Evolutionary conservation across 2,888 invertebrate species (phyloP).

Genomic region (Drepana falcataria): DNA sequence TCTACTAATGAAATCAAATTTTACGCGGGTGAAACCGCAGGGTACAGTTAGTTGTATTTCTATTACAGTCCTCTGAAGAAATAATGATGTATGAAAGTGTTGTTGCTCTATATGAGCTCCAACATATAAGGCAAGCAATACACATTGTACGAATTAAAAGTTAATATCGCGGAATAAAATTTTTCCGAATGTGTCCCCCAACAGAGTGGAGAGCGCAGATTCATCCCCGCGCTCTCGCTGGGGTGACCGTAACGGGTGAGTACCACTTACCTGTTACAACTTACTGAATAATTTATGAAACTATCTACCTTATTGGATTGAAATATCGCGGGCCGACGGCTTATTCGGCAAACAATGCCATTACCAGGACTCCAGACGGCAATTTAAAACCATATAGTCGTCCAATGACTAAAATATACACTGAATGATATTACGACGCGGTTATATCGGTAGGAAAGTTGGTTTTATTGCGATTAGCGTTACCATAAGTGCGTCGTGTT

Average conservation of each 20-base stretch:
- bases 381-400: constrained; percentile 17
- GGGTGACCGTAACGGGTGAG: constrained; percentile 62
- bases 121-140: constrained; percentile 20
- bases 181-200: constrained; percentile 41
- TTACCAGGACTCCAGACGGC: constrained; percentile 23
- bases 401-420: constrained; percentile 6
- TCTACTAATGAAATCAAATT: too few relatives aligned
- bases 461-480: constrained; percentile 4
- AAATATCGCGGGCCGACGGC: constrained; percentile 49
- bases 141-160: constrained; percentile 44
- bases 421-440: constrained; percentile 3
- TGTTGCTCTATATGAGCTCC: constrained; percentile 4
- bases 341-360: constrained; percentile 43
- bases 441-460: constrained; percentile 9
- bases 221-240: constrained; percentile 39
- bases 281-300: constrained; percentile 74
- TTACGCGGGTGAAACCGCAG: too few relatives aligned
- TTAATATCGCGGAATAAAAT: constrained; percentile 61
- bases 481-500: not conserved
- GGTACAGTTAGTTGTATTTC: too few relatives aligned
- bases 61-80: too few relatives aligned
- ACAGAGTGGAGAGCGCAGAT: constrained; percentile 41
- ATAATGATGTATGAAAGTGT: not conserved
- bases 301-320: constrained; percentile 72
- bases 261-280: constrained; percentile 75